These are phyloP conservation scores for Ascidia mentula DNA, from an alignment of 23 tunicate genomes.

Conservation along the genomic window DNA sequence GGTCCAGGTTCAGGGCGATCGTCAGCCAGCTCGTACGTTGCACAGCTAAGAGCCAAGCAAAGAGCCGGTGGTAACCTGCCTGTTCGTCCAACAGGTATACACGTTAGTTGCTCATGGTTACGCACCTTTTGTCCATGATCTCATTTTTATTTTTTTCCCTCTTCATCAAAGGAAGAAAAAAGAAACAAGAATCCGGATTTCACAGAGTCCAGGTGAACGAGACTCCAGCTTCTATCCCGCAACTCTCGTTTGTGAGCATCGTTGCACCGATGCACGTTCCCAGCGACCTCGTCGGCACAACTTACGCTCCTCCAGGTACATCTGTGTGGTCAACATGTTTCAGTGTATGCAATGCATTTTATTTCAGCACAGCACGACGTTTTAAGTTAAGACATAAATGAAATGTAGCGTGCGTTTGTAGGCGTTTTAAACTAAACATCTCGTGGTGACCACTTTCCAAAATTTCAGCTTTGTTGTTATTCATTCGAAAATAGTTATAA, in stretches of 20 bases:
- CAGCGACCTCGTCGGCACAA: neutral
- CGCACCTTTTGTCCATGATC: too few relatives aligned
- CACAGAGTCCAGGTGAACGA: constrained; percentile 1
- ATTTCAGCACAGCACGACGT: too few relatives aligned
- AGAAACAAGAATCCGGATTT: constrained; percentile 4
- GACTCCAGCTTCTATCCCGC: constrained; percentile 19
- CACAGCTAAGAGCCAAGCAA: constrained; percentile 54
- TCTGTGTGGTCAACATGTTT: too few relatives aligned
- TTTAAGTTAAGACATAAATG: too few relatives aligned
- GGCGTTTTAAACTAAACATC: too few relatives aligned
- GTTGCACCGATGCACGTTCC: constrained; percentile 53
- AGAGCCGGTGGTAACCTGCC: constrained; percentile 30
- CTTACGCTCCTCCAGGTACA: constrained; percentile 51
- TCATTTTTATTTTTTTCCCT: too few relatives aligned
- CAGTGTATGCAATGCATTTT: too few relatives aligned
- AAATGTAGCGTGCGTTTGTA: too few relatives aligned
- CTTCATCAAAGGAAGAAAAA: constrained; percentile 5
- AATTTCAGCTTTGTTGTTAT: too few relatives aligned
- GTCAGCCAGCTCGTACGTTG: constrained; percentile 64
- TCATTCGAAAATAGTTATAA: too few relatives aligned
- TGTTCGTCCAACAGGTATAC: constrained; percentile 15
- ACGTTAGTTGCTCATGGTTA: too few relatives aligned
- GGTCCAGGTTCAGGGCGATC: constrained; percentile 31
- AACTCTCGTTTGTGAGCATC: constrained; percentile 51
- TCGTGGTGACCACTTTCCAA: too few relatives aligned